phyloP scores from a whole-genome alignment of 2,888 invertebrate genomes.

The Pammene aurita region DNA sequence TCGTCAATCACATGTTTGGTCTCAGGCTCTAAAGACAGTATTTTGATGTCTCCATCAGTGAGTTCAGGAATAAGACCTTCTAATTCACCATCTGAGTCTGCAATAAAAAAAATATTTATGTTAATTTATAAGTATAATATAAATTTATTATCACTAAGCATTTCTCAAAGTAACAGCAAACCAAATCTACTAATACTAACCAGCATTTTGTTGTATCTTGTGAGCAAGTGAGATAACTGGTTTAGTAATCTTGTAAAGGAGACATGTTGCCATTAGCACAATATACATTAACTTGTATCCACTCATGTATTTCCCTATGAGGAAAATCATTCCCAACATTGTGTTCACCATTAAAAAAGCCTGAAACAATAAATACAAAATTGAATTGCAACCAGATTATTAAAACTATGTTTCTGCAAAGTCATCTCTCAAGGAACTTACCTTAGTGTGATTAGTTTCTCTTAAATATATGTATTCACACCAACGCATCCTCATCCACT shows the following conservation, averaged over 20 bases:
- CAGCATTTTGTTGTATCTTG: conserved; percentile 71
- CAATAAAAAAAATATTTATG: conserved; percentile 45
- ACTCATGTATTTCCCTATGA: conserved; percentile 68
- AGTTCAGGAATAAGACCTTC: conserved; percentile 75
- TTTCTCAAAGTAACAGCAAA: too few species aligned
- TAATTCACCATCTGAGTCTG: conserved; percentile 74
- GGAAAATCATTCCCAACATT: conserved; percentile 59
- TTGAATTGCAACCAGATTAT: not conserved
- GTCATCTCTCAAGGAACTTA: conserved; percentile 48
- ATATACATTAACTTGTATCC: conserved; percentile 68
- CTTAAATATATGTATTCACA: conserved; percentile 64
- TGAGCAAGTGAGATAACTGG: conserved; percentile 58
- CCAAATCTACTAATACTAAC: conserved; percentile 50
- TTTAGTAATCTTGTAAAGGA: conserved; percentile 64
- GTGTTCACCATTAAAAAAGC: conserved; percentile 73
- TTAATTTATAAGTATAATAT: not conserved
- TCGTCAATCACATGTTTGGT: conserved; percentile 60
- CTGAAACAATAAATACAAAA: conserved; percentile 59
- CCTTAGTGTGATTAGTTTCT: conserved; percentile 75
- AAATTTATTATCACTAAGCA: not conserved
- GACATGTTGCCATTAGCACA: conserved; percentile 59
- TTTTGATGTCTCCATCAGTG: conserved; percentile 69
- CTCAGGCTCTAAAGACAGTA: conserved; percentile 73
- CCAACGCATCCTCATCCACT: conserved; percentile 59
- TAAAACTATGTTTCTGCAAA: conserved; percentile 13